Base-by-base conservation (phyloP, 2,888 invertebrate species). In the Odontocerum albicorne region DNA sequence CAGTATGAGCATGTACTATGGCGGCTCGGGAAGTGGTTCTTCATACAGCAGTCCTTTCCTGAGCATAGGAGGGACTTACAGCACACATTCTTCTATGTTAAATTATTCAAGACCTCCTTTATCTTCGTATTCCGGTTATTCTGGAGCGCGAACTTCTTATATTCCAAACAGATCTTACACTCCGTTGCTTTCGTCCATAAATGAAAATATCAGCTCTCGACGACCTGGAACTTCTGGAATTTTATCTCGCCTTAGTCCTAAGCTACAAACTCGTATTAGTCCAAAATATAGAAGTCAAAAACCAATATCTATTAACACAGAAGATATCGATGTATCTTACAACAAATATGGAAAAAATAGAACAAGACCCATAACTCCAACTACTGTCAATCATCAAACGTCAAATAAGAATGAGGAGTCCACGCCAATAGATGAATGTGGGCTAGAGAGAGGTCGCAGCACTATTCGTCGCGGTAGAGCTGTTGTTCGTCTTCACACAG, bases 281-380 rank as follows among this genome's bases (percentile, higher is more conserved):
- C 55, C 57, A 10, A 58, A 55, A 17, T 58, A 58, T 20, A 52
- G 46, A 39, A 21, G 71, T 35, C 73, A 83, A 1, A 81, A 86
- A 47, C 89, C 90, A 1, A 84, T 87, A 44, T 82, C 85, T 62
- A 88, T 91, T 60, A 90, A 91, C 69, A 91, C 92, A 2, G 89
- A 90, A 21, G 90, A 91, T 67, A 92, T 92, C 62, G 92, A 92
- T 68, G 91, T 92, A 0, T 88, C 90, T 1, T 82, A 82, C 59
- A 81, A 86, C 59, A 80, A 78, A 64, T 87, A 85, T 65, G 72
- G 74, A 32, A 66, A 35, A 45, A 52, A 44, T 44, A 50, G 54
- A 38, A n/a, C 57, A 3, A 45, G 45, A 12, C 13, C 49, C 10
- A 35, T 16, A 10, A 19, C 32, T n/a, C n/a, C n/a, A n/a, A n/a